These are phyloP conservation scores for Genyomyrus donnyi DNA, from an alignment of 2,113 vertebrate genomes.

Conservation along the genomic window DNA sequence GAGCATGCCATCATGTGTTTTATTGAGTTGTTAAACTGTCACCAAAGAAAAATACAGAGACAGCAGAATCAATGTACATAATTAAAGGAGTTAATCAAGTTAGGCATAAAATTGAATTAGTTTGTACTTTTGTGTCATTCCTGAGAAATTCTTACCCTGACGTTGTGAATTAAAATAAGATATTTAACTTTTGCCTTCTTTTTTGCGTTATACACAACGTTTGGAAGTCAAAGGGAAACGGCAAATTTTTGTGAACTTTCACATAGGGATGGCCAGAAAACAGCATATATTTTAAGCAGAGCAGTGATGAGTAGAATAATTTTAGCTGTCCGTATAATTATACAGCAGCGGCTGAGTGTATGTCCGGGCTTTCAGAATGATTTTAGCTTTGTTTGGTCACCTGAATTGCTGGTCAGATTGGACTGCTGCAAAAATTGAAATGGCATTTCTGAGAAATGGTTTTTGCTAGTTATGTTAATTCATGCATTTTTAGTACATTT, in stretches of 20 bases:
- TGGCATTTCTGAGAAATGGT: not conserved
- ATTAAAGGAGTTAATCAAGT: not conserved
- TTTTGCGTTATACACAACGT: not conserved
- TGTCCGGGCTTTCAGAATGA: not conserved
- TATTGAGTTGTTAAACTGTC: not conserved
- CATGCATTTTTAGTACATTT: not conserved
- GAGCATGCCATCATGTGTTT: not conserved
- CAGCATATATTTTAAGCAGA: not conserved
- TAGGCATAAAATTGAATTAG: no score
- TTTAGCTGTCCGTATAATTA: not conserved
- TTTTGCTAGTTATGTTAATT: not conserved
- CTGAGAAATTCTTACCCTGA: not conserved
- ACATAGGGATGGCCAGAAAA: not conserved
- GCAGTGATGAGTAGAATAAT: not conserved
- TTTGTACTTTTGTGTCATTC: not conserved
- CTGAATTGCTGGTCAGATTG: not conserved
- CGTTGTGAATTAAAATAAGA: not conserved
- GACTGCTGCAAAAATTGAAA: not conserved
- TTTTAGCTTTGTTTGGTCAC: slow-evolving; percentile 3
- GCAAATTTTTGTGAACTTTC: not conserved
- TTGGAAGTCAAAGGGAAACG: not conserved
- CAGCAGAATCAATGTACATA: not conserved
- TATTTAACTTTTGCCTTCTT: not conserved
- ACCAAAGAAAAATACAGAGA: not conserved
- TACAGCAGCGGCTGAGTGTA: not conserved